phyloP scores from a whole-genome alignment of 2,797 vertebrate species.

The Leuciscus waleckii region DNA sequence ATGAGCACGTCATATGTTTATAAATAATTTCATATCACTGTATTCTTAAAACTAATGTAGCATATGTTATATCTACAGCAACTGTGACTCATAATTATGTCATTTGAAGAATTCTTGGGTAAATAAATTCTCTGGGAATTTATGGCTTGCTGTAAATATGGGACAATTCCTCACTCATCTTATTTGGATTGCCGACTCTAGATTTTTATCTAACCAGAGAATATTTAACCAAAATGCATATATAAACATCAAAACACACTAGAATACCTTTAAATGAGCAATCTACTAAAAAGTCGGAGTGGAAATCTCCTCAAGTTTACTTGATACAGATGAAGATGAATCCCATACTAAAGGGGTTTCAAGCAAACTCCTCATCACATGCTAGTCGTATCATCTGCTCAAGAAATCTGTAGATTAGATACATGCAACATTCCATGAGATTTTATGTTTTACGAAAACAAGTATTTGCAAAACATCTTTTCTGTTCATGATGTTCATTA shows the following conservation, averaged over 20 bases:
- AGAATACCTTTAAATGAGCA: not conserved
- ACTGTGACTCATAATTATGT: slow-evolving; percentile 15
- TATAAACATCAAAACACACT: not conserved
- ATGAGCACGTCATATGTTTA: slow-evolving; percentile 25
- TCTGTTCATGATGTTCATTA: slow-evolving; percentile 28
- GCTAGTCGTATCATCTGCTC: slow-evolving; percentile 29
- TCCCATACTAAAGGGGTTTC: not conserved
- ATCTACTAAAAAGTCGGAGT: not conserved
- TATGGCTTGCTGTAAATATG: slow-evolving; percentile 20
- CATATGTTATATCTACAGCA: not conserved
- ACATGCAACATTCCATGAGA: slow-evolving; percentile 33
- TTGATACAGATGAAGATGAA: not conserved
- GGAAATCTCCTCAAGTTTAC: not conserved
- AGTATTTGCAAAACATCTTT: slow-evolving; percentile 19
- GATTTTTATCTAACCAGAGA: slow-evolving; percentile 7
- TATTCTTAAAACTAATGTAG: slow-evolving; percentile 22
- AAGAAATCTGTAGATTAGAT: slow-evolving; percentile 6
- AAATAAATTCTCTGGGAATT: not conserved
- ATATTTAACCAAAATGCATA: slow-evolving; percentile 5
- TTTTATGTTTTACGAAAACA: slow-evolving; percentile 6
- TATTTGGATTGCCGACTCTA: slow-evolving; percentile 3
- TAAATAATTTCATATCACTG: slow-evolving; percentile 18
- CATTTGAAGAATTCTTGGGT: slow-evolving; percentile 25
- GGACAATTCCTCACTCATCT: not conserved
- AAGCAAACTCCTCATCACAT: not conserved